Percentiles rank a stretch among this genome's conserved stretches.
Evolutionary conservation across 1,140 invertebrate species (phyloP).

Genomic region (Chelonus insularis): DNA sequence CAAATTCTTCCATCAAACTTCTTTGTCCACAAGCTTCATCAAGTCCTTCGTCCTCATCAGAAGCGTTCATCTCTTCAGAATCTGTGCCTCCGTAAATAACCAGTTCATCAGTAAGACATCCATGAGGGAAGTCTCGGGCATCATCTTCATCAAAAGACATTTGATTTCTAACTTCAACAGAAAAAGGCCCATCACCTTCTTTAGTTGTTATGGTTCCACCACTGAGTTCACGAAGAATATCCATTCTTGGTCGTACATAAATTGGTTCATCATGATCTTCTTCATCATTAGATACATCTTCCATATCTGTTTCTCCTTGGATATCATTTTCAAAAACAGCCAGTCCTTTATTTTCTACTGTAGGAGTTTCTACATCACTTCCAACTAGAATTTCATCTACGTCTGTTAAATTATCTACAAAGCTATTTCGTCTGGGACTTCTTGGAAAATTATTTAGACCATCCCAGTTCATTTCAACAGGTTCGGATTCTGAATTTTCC

Average conservation of each 20-base stretch:
- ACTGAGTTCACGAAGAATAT: constrained; percentile 48
- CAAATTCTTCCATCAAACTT: constrained; percentile 39
- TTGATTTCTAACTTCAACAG: constrained; percentile 52
- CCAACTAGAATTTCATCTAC: constrained; percentile 51
- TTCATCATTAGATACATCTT: constrained; percentile 52
- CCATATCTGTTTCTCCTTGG: constrained; percentile 52
- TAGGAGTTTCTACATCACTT: constrained; percentile 44
- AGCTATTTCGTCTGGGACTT: constrained; percentile 38
- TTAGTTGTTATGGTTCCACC: constrained; percentile 56
- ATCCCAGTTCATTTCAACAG: constrained; percentile 30
- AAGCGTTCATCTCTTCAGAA: constrained; percentile 52
- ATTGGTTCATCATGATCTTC: constrained; percentile 35
- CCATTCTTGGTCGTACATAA: constrained; percentile 36
- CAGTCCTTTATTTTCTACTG: constrained; percentile 27
- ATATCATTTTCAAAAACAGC: constrained; percentile 27
- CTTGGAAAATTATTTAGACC: constrained; percentile 30
- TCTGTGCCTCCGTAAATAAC: constrained; percentile 43
- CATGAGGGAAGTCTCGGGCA: not conserved
- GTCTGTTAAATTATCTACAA: constrained; percentile 49
- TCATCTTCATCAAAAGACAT: constrained; percentile 42
- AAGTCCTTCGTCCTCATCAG: constrained; percentile 44
- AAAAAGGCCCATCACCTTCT: constrained; percentile 57
- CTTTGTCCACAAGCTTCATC: constrained; percentile 40
- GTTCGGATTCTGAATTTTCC: constrained; percentile 33
- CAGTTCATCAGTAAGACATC: not conserved